Evolutionary conservation across 2,113 vertebrate species (phyloP), one percentile per base, ranked within the genome.

Genomic region (Hassar affinis): DNA sequence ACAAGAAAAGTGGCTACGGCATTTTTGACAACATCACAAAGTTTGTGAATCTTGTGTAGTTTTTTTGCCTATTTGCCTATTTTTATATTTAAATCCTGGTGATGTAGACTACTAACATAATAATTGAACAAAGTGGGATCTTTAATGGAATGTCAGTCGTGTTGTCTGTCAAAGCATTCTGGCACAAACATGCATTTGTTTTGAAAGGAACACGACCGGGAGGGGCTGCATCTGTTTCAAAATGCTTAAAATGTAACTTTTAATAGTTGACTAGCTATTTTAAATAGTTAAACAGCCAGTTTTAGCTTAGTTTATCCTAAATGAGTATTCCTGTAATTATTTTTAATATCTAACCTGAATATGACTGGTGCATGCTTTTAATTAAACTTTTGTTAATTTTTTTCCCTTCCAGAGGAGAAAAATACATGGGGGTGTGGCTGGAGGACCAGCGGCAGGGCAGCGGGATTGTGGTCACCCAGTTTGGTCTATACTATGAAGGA

Each of bases 381-480:
- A 47, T 62, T 5, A 30, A 62, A n/a, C 56, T 78, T 59, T 42
- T 14, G 42, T n/a, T 59, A 42, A 42, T 25, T 69, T n/a, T 68
- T 59, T 84, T 12, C 59, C 22, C 47, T 66, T 35, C n/a, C 85
- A 99, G 98, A 87, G 98, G 98, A 52, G 96, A 99, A 87, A 99
- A 99, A 89, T 99, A 98, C 82, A 97, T 99, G 97, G 98, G 98
- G 18, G 92, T 95, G 93, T 99, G 98, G 98, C 91, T 94, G 83
- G 98, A 99, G 33, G 97, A 99, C 80, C 88, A 94, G 74, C 95
- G 96, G 33, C 96, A 98, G 42, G 97, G 98, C 61, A 95, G 88
- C 0, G 96, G 96, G 4, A 94, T 97, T 18, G 95, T 99, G 4
- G 95, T 99, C 80, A 99, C 97, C 4, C 98, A 99, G 90, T 95